Evolutionary conservation across 2,797 vertebrate species (phyloP).

Genomic region (Ctenopoma kingsleyae): DNA sequence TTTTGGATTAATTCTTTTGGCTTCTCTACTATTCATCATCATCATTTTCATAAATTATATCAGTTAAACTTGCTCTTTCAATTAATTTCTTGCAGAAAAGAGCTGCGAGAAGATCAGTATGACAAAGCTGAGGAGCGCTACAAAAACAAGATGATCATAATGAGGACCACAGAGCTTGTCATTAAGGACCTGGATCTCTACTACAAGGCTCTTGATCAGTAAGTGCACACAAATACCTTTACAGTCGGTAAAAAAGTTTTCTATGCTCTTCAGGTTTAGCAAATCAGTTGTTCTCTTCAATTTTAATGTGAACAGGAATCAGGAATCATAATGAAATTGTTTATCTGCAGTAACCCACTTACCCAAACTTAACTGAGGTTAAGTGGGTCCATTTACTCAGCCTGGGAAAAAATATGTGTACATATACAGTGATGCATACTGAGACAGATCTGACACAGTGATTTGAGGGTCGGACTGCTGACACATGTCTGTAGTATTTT

Average conservation of each 20-base stretch:
- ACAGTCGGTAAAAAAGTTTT: not conserved
- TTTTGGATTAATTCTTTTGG: not conserved
- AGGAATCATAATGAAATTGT: no score
- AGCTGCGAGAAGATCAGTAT: slow-evolving; percentile 93
- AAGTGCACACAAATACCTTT: slow-evolving; percentile 72
- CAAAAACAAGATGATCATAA: slow-evolving; percentile 94
- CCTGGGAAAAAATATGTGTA: not conserved
- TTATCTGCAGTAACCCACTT: no score
- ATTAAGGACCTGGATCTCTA: slow-evolving; percentile 97
- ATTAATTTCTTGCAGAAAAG: slow-evolving; percentile 84
- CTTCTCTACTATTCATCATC: not conserved
- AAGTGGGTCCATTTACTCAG: not conserved
- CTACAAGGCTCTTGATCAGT: slow-evolving; percentile 98
- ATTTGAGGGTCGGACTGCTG: not conserved
- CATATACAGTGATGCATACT: slow-evolving; percentile 5
- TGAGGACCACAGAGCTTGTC: slow-evolving; percentile 96
- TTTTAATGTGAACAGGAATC: no score
- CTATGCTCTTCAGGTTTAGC: not conserved
- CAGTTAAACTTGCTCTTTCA: not conserved
- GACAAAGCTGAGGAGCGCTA: slow-evolving; percentile 91
- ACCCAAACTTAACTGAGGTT: no score
- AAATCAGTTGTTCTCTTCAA: not conserved
- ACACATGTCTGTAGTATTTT: no score
- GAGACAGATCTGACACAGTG: slow-evolving; percentile 8
- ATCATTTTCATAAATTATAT: not conserved